A percentile compares a stretch with the other conserved stretches of the same genome.
Evolutionary conservation across 2,888 invertebrate genomes (phyloP).

Genomic region (Eupithecia tripunctaria): DNA sequence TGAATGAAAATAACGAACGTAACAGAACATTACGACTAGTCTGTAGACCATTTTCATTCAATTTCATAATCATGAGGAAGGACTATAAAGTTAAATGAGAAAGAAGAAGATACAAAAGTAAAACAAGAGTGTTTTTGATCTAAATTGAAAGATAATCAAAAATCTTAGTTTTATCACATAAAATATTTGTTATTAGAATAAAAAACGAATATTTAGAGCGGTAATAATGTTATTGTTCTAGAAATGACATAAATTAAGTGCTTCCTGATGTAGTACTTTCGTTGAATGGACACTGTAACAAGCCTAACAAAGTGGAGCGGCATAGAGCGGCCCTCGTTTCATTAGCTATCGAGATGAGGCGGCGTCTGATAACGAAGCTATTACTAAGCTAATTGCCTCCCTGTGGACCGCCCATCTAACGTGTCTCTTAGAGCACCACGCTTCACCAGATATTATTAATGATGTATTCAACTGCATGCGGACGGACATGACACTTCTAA

Average conservation of each 20-base stretch:
- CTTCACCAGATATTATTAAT: slow-evolving; percentile 42
- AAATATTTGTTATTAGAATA: not conserved
- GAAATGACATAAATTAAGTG: slow-evolving; percentile 16
- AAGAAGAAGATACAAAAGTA: not conserved
- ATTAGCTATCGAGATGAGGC: slow-evolving; percentile 67
- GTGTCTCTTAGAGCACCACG: slow-evolving; percentile 41
- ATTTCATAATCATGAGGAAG: not conserved
- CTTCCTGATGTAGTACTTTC: slow-evolving; percentile 42
- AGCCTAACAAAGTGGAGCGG: slow-evolving; percentile 47
- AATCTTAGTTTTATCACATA: not conserved
- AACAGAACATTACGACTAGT: not conserved
- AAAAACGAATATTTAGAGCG: not conserved
- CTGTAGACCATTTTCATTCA: not conserved
- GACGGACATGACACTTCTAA: slow-evolving; percentile 40
- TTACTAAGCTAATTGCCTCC: slow-evolving; percentile 71
- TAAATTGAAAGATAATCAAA: not conserved
- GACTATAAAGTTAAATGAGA: not conserved
- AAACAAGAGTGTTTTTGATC: not conserved
- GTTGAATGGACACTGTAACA: slow-evolving; percentile 48
- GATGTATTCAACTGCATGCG: slow-evolving; percentile 45
- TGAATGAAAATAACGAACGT: slow-evolving; percentile 27
- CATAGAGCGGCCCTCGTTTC: slow-evolving; percentile 58
- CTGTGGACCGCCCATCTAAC: slow-evolving; percentile 58
- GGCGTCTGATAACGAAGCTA: slow-evolving; percentile 73
- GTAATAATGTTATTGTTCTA: not conserved